phyloP scores from a whole-genome alignment of 2,113 vertebrate genomes.

The Hydrochoerus hydrochaeris region DNA sequence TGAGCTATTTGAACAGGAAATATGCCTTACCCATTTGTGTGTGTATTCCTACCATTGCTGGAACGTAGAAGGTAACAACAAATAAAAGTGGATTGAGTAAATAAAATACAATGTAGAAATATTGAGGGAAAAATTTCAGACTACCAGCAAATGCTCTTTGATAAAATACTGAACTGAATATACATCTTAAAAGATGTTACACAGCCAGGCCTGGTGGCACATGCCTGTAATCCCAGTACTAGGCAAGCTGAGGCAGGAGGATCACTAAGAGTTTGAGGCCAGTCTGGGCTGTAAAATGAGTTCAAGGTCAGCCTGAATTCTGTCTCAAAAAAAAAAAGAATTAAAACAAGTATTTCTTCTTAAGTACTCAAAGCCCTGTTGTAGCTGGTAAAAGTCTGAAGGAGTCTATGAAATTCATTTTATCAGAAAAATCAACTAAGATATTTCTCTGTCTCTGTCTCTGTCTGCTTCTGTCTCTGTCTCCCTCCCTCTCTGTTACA shows the following conservation, averaged over 20 bases:
- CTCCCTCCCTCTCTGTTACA: background rate
- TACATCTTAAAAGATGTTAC: constrained; percentile 9
- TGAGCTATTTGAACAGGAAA: background rate
- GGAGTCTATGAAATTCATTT: constrained; percentile 39
- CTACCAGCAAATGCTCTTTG: constrained; percentile 17
- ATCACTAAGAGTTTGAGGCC: too few relatives aligned
- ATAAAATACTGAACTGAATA: constrained; percentile 32
- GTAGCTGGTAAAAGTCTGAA: constrained; percentile 11
- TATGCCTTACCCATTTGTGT: background rate
- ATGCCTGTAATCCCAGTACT: too few relatives aligned
- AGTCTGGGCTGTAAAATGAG: too few relatives aligned
- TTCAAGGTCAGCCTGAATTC: too few relatives aligned
- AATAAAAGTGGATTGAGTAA: background rate
- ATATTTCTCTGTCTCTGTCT: background rate
- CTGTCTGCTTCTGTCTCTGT: too few relatives aligned
- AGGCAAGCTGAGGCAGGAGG: too few relatives aligned
- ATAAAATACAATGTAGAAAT: constrained; percentile 12
- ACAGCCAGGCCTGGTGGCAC: background rate
- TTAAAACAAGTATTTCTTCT: constrained; percentile 29
- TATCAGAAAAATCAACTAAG: constrained; percentile 51
- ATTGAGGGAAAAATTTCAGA: background rate
- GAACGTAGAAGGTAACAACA: background rate
- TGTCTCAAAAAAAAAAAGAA: too few relatives aligned
- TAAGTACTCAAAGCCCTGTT: constrained; percentile 39
- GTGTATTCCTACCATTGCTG: background rate